Percentiles rank a stretch among this genome's conserved stretches.
Conservation (phyloP, 2,888 invertebrate species). For the Rutpela maculata region DNA sequence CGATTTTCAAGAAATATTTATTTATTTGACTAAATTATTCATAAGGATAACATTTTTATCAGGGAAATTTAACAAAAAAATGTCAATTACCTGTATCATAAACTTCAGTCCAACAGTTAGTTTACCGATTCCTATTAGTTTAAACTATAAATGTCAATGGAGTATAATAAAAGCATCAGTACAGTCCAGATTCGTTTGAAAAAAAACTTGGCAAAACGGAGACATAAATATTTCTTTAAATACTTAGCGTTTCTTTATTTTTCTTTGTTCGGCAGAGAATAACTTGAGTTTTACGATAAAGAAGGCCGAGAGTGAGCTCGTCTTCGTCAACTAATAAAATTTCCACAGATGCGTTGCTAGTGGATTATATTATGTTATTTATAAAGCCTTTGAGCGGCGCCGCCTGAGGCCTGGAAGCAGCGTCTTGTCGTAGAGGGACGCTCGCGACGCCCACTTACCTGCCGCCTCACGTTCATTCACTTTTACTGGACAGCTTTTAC, state of each 20-base stretch:
- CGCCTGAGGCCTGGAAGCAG: slow-evolving; percentile 57
- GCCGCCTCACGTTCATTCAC: slow-evolving; percentile 30
- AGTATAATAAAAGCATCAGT: slow-evolving; percentile 15
- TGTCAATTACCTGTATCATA: not conserved
- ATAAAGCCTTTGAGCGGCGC: slow-evolving; percentile 69
- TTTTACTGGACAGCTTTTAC: slow-evolving; percentile 13
- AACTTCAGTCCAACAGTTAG: not conserved
- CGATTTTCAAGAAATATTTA: too few relatives aligned
- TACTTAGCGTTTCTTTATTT: slow-evolving; percentile 35
- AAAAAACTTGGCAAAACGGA: slow-evolving; percentile 33
- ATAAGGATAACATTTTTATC: not conserved
- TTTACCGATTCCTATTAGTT: not conserved
- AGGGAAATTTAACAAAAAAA: not conserved
- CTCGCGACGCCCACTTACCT: slow-evolving; percentile 21
- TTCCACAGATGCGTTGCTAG: slow-evolving; percentile 70
- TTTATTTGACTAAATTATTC: too few relatives aligned
- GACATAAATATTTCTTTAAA: slow-evolving; percentile 44
- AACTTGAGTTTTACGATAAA: slow-evolving; percentile 33
- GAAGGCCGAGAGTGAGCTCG: slow-evolving; percentile 42
- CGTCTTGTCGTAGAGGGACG: slow-evolving; percentile 39
- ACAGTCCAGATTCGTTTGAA: slow-evolving; percentile 8
- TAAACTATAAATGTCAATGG: slow-evolving; percentile 8
- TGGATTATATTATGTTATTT: slow-evolving; percentile 72
- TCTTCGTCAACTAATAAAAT: slow-evolving; percentile 71
- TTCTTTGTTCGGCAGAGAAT: slow-evolving; percentile 37